Base-by-base conservation (phyloP, 2,888 invertebrate genomes). In the Sinotaia quadrata region DNA sequence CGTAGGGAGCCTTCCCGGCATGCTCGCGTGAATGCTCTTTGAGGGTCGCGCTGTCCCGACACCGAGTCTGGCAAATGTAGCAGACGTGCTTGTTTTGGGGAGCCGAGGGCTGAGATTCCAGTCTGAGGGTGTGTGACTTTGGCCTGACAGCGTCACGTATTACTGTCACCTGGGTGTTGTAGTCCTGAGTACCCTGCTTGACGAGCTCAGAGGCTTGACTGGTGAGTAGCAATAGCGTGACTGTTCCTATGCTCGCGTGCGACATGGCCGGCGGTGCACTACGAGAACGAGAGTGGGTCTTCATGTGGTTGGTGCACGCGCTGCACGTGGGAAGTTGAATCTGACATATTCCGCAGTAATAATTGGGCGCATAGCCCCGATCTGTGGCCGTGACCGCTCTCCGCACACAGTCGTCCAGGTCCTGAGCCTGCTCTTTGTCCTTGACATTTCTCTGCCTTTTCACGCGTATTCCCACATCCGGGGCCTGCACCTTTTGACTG, bases 21-120 rank as follows among this genome's bases (percentile, higher is more conserved):
- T 61, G 61, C 10, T 10, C 33, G 5, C 61, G 49, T 15, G 61
- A 61, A 31, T 61, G 61, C 24, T 24, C 34, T 24, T 18, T 29
- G 34, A 61, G 51, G 24, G 61, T 51, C 61, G 21, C 12, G 24
- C 10, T 7, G 36, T 51, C 51, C 0, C 34, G 31, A 36, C 49
- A 61, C 61, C 34, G 34, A 24, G 33, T 51, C 61, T 61, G 61
- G 51, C 61, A 61, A 21, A 21, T 36, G 61, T 51, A 61, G 27
- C 61, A 61, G 24, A 33, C 33, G 56, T 33, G 34, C 34, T 33
- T 24, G 24, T 21, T 49, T 8, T 24, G 34, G 15, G 52, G 8
- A 7, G 33, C 34, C 49, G 7, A 8, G 29, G 31, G 33, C 2
- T 12, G 49, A 12, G 41, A 41, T 15, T 41, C 10, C 41, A 12